Conservation (phyloP, 2,888 invertebrate species). For the Lottia gigantea region DNA sequence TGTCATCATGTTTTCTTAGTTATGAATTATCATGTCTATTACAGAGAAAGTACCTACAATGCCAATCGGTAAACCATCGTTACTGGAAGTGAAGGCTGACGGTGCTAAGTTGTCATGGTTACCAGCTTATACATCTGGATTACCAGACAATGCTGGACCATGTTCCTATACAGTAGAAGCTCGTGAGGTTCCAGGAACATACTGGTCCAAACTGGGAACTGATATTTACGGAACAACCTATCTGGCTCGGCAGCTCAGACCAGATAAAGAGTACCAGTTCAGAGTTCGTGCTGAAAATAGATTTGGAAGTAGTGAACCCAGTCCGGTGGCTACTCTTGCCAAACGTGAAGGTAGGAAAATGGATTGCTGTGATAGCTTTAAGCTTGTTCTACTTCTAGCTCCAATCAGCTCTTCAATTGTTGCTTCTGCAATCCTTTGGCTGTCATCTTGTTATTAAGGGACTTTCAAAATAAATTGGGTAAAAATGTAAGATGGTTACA, state of each 20-base stretch:
- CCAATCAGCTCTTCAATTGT: too few relatives aligned
- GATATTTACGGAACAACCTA: constrained; percentile 50
- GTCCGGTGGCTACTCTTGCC: constrained; percentile 73
- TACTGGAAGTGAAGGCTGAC: constrained; percentile 46
- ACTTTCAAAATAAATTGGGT: too few relatives aligned
- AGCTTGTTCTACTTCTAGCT: too few relatives aligned
- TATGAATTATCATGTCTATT: neutral
- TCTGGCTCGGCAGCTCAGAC: constrained; percentile 41
- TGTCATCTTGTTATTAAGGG: too few relatives aligned
- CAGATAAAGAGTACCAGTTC: constrained; percentile 92
- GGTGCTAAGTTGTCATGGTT: constrained; percentile 55
- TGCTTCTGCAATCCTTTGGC: too few relatives aligned
- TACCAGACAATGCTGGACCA: constrained; percentile 51
- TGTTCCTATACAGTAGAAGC: constrained; percentile 59
- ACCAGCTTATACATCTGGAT: constrained; percentile 44
- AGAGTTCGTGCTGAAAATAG: constrained; percentile 95
- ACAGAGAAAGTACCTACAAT: constrained; percentile 47
- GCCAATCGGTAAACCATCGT: constrained; percentile 49
- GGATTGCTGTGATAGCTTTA: too few relatives aligned
- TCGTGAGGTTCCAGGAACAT: constrained; percentile 86
- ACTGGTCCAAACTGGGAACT: constrained; percentile 85
- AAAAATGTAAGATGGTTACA: too few relatives aligned
- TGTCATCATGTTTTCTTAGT: neutral
- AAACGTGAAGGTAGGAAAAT: constrained; percentile 38
- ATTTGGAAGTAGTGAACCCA: constrained; percentile 95